phyloP scores from a whole-genome alignment of 2,797 vertebrate genomes.

The Coccyzus lansbergi region DNA sequence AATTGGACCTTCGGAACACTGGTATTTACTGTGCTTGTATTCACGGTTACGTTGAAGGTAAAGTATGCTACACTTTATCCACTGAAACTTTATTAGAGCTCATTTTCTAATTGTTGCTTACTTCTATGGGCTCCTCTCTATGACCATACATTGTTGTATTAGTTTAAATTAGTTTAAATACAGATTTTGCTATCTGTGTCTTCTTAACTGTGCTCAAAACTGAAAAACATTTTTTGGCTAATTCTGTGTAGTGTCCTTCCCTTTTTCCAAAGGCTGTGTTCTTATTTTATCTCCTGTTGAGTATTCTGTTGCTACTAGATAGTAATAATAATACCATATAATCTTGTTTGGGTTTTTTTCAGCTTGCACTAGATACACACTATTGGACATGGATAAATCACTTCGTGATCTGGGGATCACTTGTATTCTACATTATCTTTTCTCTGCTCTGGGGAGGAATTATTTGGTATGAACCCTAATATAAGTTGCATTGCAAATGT shows the following conservation, averaged over 20 bases:
- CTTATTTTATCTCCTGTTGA: not conserved
- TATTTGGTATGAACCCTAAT: constrained; percentile 86
- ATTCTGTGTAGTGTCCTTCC: not conserved
- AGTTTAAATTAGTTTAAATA: not conserved
- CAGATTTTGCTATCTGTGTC: not conserved
- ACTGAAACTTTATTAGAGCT: not conserved
- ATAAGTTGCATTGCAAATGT: not conserved
- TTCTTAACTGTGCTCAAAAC: not conserved
- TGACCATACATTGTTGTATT: not conserved
- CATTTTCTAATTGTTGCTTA: not conserved
- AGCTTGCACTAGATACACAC: constrained; percentile 95
- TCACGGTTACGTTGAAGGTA: constrained; percentile 97
- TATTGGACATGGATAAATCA: constrained; percentile 99
- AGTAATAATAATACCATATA: not conserved
- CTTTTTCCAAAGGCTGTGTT: not conserved
- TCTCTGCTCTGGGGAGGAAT: constrained; percentile 97
- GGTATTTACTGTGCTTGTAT: constrained; percentile 94
- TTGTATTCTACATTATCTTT: constrained; percentile 94
- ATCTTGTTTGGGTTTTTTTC: not conserved
- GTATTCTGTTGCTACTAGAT: not conserved
- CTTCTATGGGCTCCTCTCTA: not conserved
- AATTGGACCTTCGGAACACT: constrained; percentile 98
- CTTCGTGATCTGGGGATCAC: constrained; percentile 96
- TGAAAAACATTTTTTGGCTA: not conserved
- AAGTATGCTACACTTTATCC: not conserved